Base-by-base conservation (phyloP, 1,140 invertebrate genomes). In the Philaenus spumarius region DNA sequence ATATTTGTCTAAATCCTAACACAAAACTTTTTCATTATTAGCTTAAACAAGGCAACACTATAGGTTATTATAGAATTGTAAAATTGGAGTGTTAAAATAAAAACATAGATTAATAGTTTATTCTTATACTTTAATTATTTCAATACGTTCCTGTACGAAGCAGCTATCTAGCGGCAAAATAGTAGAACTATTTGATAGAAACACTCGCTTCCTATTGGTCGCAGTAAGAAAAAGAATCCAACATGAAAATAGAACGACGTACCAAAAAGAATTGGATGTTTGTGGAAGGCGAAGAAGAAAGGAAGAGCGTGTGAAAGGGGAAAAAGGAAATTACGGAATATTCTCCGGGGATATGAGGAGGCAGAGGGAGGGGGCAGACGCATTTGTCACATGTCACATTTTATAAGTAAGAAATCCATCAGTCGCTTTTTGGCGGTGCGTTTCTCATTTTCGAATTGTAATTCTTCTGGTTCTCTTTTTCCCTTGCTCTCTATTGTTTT, bases 321-420 rank as follows among this genome's bases (percentile, higher is more conserved):
- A 45, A 55, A n/a, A 30, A 56, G 51, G 48, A 48, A 59, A 56
- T 62, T 56, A 59, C 54, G 17, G 40, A 45, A 55, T 55, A 55
- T 55, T 55, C 54, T 39, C 54, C 42, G n/a, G 63, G 57, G 58
- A 30, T 59, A 61, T 62, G 58, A 61, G 59, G 60, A 12, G 62
- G 62, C 58, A 61, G 60, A 65, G 66, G 69, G 67, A 66, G 64
- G 62, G 22, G 22, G 20, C 15, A 47, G 45, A 47, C 6, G 43
- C 43, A 62, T 62, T 62, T 62, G 58, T 62, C 61, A 62, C 12
- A 22, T 53, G 58, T 60, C 58, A 52, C 61, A 60, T 57, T 60
- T 55, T 58, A 52, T 57, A 55, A 61, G 59, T 53, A 57, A 56
- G 43, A 60, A 59, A 63, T 63, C 58, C 55, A 63, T 60, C 58